Conservation (phyloP, 2,797 vertebrate genomes). For the Lophius americanus region DNA sequence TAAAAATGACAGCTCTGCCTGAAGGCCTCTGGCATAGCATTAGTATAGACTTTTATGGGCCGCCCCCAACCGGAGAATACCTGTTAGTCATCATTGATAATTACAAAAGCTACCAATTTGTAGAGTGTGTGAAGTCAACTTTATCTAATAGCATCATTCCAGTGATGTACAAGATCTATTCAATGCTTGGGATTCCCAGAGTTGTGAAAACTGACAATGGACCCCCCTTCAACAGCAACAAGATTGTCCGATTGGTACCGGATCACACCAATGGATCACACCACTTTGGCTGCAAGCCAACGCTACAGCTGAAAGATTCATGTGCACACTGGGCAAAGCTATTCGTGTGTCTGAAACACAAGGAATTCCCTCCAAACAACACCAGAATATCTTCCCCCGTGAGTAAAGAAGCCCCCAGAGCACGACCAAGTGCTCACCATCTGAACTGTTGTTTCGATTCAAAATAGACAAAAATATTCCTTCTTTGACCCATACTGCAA, state of each 20-base stretch:
- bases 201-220: constrained; percentile 39
- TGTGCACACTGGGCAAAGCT: constrained; percentile 22
- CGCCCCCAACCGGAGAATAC: constrained; percentile 32
- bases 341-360: background rate
- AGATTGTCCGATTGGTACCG: constrained; percentile 15
- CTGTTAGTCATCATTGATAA: constrained; percentile 30
- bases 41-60: constrained; percentile 37
- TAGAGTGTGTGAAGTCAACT: constrained; percentile 10
- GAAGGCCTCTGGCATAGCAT: constrained; percentile 17
- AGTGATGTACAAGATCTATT: constrained; percentile 23
- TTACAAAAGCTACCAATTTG: constrained; percentile 23
- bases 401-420: constrained; percentile 34
- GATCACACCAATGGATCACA: constrained; percentile 15
- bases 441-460: constrained; percentile 19
- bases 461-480: constrained; percentile 22
- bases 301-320: constrained; percentile 31
- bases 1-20: constrained; percentile 26
- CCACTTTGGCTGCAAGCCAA: constrained; percentile 34
- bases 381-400: constrained; percentile 19
- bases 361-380: constrained; percentile 33
- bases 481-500: background rate
- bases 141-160: constrained; percentile 24
- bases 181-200: constrained; percentile 32
- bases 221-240: constrained; percentile 27
- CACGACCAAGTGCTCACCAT: constrained; percentile 24